phyloP scores from a whole-genome alignment of 30 jellyfish, hydroid and myxozoan species.

The Aurelia aurita complex sp. Pacific region DNA sequence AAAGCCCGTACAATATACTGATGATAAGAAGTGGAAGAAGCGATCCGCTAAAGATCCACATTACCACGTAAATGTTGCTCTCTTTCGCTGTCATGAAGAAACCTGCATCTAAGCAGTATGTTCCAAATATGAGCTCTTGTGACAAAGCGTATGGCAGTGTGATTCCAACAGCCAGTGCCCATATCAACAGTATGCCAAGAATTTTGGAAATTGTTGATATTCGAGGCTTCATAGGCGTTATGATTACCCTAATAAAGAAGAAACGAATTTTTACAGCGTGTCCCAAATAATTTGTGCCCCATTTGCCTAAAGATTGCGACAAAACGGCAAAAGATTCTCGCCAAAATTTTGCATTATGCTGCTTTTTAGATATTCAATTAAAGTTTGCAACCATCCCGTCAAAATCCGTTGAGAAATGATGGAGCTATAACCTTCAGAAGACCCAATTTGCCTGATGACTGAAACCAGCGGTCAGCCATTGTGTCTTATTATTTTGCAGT shows the following conservation, averaged over 20 bases:
- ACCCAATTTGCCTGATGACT: too few relatives aligned
- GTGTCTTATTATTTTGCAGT: too few relatives aligned
- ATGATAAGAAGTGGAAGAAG: slow-evolving; percentile 14
- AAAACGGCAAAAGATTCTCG: too few relatives aligned
- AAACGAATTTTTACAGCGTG: too few relatives aligned
- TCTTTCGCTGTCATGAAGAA: not conserved
- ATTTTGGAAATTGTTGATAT: slow-evolving; percentile 1
- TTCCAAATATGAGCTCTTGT: not conserved
- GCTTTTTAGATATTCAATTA: too few relatives aligned
- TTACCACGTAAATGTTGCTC: slow-evolving; percentile 11
- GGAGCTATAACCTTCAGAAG: too few relatives aligned
- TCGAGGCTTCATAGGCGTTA: slow-evolving; percentile 30
- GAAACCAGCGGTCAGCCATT: too few relatives aligned
- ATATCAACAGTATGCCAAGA: slow-evolving; percentile 11
- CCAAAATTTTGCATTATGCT: too few relatives aligned
- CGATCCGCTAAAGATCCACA: slow-evolving; percentile 31
- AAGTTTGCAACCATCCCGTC: too few relatives aligned
- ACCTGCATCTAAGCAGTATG: slow-evolving; percentile 16
- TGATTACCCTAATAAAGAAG: slow-evolving; percentile 7
- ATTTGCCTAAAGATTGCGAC: too few relatives aligned
- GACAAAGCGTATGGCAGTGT: slow-evolving; percentile 37
- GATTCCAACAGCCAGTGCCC: slow-evolving; percentile 34
- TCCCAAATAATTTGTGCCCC: too few relatives aligned
- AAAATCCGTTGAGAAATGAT: too few relatives aligned
- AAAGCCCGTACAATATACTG: slow-evolving; percentile 1